A percentile compares a stretch with the other conserved stretches of the same genome.
phyloP scores from a whole-genome alignment of 2,888 invertebrate genomes.

The Eristalinus sepulchralis region DNA sequence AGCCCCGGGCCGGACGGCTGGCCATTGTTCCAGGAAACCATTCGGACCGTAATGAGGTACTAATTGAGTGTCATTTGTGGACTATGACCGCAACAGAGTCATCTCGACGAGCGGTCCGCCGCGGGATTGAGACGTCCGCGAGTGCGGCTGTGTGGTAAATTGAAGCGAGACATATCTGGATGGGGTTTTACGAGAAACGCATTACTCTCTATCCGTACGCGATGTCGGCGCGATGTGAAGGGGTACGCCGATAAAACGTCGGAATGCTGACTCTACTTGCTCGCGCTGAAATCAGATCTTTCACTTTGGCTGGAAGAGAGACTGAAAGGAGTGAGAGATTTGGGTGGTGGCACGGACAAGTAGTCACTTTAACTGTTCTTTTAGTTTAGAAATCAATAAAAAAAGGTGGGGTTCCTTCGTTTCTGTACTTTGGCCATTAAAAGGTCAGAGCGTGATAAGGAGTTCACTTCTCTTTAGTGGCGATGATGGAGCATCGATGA shows the following conservation, averaged over 20 bases:
- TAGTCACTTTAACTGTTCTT: neutral
- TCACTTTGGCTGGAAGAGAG: neutral
- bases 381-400: neutral
- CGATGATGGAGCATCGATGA: neutral
- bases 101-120: neutral
- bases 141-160: neutral
- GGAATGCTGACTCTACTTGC: neutral
- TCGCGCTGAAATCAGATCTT: neutral
- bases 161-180: neutral
- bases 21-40: slow-evolving; percentile 52
- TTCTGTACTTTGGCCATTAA: neutral
- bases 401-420: neutral
- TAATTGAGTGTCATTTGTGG: slow-evolving; percentile 57
- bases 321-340: neutral
- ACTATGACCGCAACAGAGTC: slow-evolving; percentile 52
- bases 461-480: neutral
- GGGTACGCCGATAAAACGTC: neutral
- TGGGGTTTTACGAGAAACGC: neutral
- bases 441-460: neutral
- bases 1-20: neutral
- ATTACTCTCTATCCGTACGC: neutral
- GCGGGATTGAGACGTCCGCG: neutral
- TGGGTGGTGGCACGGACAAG: neutral
- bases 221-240: neutral
- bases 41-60: slow-evolving; percentile 51